Conservation (phyloP, 1,140 invertebrate genomes). For the Lycorma delicatula region DNA sequence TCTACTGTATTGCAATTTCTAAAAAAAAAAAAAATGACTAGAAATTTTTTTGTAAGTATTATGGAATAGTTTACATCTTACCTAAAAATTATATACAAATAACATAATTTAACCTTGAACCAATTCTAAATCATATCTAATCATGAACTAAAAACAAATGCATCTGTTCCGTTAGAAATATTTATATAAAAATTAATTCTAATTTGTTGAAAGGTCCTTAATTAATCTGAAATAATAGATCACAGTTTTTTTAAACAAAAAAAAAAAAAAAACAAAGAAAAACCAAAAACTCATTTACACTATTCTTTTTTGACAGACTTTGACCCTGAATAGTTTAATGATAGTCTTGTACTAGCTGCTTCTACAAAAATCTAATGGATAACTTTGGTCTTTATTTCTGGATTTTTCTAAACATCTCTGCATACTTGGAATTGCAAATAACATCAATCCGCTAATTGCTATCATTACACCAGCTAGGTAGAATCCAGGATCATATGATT, state of each 20-base stretch:
- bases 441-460: conserved; percentile 74
- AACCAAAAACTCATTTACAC: background rate
- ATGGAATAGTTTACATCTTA: no score
- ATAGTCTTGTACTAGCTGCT: background rate
- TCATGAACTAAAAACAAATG: no score
- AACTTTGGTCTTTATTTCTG: background rate
- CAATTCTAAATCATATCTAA: no score
- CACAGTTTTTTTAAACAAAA: background rate
- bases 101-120: no score
- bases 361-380: background rate
- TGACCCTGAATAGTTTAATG: background rate
- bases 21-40: no score
- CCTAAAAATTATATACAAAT: no score
- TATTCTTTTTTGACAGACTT: background rate
- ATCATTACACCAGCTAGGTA: conserved; percentile 73
- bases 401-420: conserved; percentile 43
- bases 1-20: no score
- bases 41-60: no score
- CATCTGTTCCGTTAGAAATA: no score
- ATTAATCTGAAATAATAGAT: background rate
- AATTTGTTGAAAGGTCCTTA: no score
- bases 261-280: background rate
- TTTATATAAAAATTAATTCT: no score
- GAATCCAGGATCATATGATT: conserved; percentile 79
- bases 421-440: conserved; percentile 77